Percentiles rank a stretch among this genome's conserved stretches.
phyloP scores from a whole-genome alignment of 2,113 vertebrate species.

The Spheniscus mendiculus region DNA sequence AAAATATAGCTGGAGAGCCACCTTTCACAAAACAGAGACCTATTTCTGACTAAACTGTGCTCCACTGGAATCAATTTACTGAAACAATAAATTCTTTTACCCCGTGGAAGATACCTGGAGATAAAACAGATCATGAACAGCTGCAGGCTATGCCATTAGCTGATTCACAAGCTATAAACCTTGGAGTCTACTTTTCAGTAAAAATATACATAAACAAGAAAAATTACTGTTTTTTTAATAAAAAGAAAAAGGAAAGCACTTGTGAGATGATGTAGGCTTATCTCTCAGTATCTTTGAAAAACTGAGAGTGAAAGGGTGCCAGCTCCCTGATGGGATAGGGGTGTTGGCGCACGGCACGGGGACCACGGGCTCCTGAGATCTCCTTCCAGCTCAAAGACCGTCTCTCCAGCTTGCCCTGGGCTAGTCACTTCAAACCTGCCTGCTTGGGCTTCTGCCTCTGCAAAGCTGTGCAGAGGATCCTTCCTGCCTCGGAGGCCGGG shows the following conservation, averaged over 20 bases:
- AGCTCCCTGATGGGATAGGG: not conserved
- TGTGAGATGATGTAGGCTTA: not conserved
- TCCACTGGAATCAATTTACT: conserved; percentile 58
- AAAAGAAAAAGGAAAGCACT: not conserved
- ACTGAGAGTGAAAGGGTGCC: not conserved
- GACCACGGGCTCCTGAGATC: not conserved
- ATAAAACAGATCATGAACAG: conserved; percentile 25
- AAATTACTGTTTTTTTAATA: not conserved
- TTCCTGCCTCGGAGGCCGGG: rapidly evolving
- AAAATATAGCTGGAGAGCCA: conserved; percentile 1
- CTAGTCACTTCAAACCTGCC: not conserved
- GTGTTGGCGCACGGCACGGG: not conserved
- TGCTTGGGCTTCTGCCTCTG: not conserved
- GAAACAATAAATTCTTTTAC: conserved; percentile 48
- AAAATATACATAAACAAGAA: not conserved
- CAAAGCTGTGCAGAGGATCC: not conserved
- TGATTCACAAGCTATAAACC: not conserved
- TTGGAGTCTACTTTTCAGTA: not conserved
- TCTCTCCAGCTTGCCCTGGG: rapidly evolving
- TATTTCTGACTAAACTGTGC: conserved; percentile 24
- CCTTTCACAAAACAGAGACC: not conserved
- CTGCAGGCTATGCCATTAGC: not conserved
- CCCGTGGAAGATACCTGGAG: conserved; percentile 16
- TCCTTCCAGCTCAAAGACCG: not conserved
- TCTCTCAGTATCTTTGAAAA: not conserved